Conservation (phyloP, 2,113 vertebrate species). For the Pantherophis guttatus region DNA sequence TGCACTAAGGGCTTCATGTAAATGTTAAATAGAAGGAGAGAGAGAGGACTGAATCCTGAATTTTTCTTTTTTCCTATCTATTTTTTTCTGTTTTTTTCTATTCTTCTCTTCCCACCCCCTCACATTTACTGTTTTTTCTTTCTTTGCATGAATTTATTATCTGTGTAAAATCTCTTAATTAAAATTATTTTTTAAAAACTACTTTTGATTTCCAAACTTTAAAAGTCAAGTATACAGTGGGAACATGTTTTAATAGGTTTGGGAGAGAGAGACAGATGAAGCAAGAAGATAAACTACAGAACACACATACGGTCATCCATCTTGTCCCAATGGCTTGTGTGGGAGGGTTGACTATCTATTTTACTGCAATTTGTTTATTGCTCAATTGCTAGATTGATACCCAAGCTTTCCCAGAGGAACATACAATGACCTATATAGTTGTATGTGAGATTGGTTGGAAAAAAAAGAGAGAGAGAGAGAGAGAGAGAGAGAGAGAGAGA, state of each 20-base stretch:
- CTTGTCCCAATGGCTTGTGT: background rate
- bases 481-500: rapidly evolving
- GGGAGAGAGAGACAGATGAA: background rate
- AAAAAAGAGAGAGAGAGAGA: too few relatives aligned
- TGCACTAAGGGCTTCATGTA: background rate
- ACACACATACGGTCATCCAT: background rate
- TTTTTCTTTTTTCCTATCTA: background rate
- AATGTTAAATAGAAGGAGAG: background rate
- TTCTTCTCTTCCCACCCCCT: background rate
- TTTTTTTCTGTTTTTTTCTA: background rate
- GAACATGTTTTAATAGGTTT: background rate
- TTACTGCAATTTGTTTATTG: background rate
- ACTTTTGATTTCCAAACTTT: background rate
- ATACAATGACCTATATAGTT: background rate
- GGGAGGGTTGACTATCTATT: background rate
- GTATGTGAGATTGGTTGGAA: background rate
- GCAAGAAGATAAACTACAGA: background rate
- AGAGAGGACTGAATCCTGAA: background rate
- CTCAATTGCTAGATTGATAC: background rate
- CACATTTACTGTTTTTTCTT: background rate
- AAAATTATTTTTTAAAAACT: background rate
- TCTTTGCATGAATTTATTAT: background rate
- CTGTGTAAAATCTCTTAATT: background rate
- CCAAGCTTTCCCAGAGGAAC: background rate
- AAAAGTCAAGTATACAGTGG: background rate